Conservation (phyloP, 1,140 invertebrate species). For the Drosophila arizonae region DNA sequence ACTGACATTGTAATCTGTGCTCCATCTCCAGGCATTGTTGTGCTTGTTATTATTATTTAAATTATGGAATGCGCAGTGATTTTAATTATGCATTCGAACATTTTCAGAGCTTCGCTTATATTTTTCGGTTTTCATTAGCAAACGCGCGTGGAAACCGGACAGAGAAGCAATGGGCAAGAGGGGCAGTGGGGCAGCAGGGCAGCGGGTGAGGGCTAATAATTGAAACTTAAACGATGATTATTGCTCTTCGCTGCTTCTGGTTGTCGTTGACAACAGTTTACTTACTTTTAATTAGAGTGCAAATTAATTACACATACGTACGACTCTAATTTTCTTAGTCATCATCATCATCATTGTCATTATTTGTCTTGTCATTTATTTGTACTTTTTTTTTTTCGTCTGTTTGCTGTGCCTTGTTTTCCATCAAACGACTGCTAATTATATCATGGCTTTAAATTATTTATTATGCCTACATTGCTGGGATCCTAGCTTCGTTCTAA, state of each 20-base stretch:
- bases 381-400: background rate
- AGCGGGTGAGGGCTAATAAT: conserved; percentile 11
- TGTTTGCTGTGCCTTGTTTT: background rate
- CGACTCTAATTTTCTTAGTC: background rate
- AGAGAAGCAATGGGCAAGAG: background rate
- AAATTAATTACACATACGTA: conserved; percentile 47
- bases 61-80: conserved; percentile 66
- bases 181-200: conserved; percentile 4
- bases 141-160: conserved; percentile 8
- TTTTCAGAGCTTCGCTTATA: conserved; percentile 24
- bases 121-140: conserved; percentile 20
- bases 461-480: conserved; percentile 30
- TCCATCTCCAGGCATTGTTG: conserved; percentile 48
- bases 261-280: conserved; percentile 34
- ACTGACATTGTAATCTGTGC: conserved; percentile 70
- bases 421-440: conserved; percentile 35
- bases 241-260: conserved; percentile 16
- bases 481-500: background rate
- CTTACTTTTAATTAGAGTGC: conserved; percentile 66
- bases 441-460: conserved; percentile 43
- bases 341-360: background rate
- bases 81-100: conserved; percentile 70
- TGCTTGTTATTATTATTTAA: conserved; percentile 68
- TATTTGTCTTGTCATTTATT: background rate
- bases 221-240: conserved; percentile 33